These are phyloP conservation scores for Grallaria varia DNA, from an alignment of 2,113 vertebrate species.

Conservation along the genomic window DNA sequence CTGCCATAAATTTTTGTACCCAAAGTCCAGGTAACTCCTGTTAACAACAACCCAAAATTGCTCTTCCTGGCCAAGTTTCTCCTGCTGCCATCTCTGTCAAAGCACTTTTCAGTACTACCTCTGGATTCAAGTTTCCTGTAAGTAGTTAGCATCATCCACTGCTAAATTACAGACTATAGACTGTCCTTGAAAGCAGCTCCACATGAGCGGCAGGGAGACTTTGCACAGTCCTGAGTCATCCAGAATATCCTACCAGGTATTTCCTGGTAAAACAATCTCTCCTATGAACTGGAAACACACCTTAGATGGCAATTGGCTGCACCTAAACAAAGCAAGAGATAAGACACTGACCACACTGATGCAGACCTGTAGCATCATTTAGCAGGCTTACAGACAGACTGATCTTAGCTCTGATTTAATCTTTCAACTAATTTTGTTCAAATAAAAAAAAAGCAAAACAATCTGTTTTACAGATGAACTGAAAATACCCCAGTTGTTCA, in stretches of 20 bases:
- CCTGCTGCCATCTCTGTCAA: background rate
- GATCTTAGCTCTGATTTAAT: background rate
- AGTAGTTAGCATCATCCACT: background rate
- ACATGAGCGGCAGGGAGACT: background rate
- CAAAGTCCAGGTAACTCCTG: background rate
- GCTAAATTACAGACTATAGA: background rate
- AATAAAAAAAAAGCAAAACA: background rate
- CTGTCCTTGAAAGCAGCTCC: background rate
- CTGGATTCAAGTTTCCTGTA: background rate
- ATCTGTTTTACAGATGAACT: background rate
- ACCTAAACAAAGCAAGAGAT: background rate
- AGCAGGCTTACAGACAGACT: background rate
- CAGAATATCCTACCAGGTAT: background rate
- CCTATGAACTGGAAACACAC: background rate
- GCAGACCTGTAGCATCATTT: background rate
- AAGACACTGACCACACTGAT: background rate
- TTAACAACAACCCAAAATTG: background rate
- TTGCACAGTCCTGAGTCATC: background rate
- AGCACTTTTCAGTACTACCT: background rate
- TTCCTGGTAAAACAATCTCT: background rate
- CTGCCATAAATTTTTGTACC: background rate
- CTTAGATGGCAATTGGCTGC: background rate
- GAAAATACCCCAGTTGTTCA: background rate
- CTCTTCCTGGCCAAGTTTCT: background rate
- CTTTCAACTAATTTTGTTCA: background rate